Evolutionary conservation across 2,888 invertebrate genomes (phyloP), one percentile per base, ranked within the genome.

Genomic region (Campopleginae sp.): DNA sequence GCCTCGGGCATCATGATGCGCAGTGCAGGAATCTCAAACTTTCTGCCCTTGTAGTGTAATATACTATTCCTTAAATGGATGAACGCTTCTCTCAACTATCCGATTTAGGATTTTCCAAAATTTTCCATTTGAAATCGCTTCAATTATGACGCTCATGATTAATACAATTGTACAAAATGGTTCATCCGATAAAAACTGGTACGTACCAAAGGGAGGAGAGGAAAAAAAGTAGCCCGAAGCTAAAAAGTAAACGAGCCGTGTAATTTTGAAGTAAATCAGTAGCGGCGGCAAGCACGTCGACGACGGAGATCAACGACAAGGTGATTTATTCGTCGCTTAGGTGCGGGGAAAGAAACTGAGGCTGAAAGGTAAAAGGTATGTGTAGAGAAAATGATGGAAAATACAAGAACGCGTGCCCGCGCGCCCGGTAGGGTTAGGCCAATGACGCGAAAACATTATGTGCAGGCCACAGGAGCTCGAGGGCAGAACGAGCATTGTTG

Each of bases 381-480:
- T 8, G 31, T 23, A 38, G n/a, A 19, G 17, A 68, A 46, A 38
- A 6, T 44, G 54, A 44, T 42, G 19, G 71, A 38, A n/a, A 68
- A 44, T 19, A 46, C 23, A 48, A 27, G 19, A 33, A 33, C 38
- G 44, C 0, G 4, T 0, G 38, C 8, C 8, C 10, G 4, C 6
- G 38, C 8, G 38, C 10, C 8, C 38, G 38, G 38, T 38, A 31
- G 27, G 48, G 61, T 77, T 82, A 87, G 88, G 88, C 89, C 92
- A 93, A 92, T 92, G 92, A 92, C 89, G 92, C 90, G 92, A 91
- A 93, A 92, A 92, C 91, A 92, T 92, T 92, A 91, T 74, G 84
- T 88, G 89, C 88, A 88, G 87, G 88, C 88, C 88, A 84, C 48
- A 61, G 80, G 80, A 84, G 84, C 72, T 51, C 70, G 72, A 72